Evolutionary conservation across 1,140 invertebrate genomes (phyloP), one percentile per base, ranked within the genome.

Genomic region (Drosophila paulistorum): DNA sequence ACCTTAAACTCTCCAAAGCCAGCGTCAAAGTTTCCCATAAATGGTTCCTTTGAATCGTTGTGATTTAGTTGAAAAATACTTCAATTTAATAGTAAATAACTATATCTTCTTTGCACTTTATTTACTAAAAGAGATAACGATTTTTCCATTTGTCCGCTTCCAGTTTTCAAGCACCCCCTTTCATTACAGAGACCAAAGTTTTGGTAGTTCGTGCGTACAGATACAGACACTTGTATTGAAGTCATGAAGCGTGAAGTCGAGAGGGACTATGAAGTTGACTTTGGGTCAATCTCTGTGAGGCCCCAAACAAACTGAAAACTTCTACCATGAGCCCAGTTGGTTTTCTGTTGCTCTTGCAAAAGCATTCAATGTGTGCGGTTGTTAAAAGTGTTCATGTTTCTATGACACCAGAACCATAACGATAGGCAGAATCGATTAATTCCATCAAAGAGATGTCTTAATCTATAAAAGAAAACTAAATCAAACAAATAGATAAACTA

Each of bases 241-340:
- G 57, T 59, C 57, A 59, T 59, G 57, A 37, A 59, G 57, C 57
- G 57, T 59, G 57, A 59, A 59, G 57, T 59, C 57, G 35, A 37
- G 35, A 37, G 33, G 57, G 57, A 20, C 57, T 20, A 7, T 35
- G 39, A 59, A 37, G 14, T 39, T 39, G 35, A 39, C 57, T 59
- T 59, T 59, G 33, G 57, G 57, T 59, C 57, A 59, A 37, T 59
- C 14, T 59, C 57, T 59, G 57, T 59, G 57, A 37, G 57, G 57
- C 33, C 57, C 14, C 33, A n/a, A 37, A 59, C 33, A 10, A 20
- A 20, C 35, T 20, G 6, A 13, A 59, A 59, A 59, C 57, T 59
- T 37, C 11, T 59, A 59, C 57, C 57, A 59, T 9, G 33, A 39
- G n/a, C 33, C 37, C 57, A 59, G 57, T 59, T 59, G 57, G n/a